Evolutionary conservation across 2,888 invertebrate species (phyloP).

Genomic region (Ptilodon capucinus): DNA sequence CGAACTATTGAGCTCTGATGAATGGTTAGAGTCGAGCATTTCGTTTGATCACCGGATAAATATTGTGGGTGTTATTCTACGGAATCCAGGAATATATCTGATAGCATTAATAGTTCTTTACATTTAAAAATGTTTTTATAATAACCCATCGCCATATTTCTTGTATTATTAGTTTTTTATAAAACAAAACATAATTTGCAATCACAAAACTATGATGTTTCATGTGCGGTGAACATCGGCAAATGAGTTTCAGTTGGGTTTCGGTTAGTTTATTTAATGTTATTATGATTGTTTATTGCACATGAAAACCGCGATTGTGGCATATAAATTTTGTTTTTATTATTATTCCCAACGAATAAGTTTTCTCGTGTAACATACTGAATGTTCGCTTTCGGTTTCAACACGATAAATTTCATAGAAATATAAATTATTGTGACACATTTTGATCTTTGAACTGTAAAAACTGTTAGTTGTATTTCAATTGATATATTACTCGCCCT

Average conservation of each 20-base stretch:
- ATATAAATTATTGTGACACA: conserved; percentile 17
- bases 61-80: conserved; percentile 50
- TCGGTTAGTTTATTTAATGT: conserved; percentile 17
- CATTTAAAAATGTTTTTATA: conserved; percentile 32
- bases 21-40: conserved; percentile 59
- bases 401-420: conserved; percentile 9
- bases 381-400: neutral
- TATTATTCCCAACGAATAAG: neutral
- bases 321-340: conserved; percentile 18
- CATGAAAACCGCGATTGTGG: conserved; percentile 8
- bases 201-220: conserved; percentile 4
- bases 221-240: conserved; percentile 29
- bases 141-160: conserved; percentile 16
- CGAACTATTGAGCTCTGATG: conserved; percentile 63
- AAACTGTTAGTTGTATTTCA: conserved; percentile 7
- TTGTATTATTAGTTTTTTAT: conserved; percentile 18
- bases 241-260: conserved; percentile 30
- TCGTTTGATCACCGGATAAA: conserved; percentile 75
- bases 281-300: conserved; percentile 17
- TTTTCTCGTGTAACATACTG: neutral
- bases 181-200: conserved; percentile 12
- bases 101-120: conserved; percentile 48
- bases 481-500: conserved; percentile 7
- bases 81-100: conserved; percentile 61
- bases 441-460: conserved; percentile 17